phyloP scores from a whole-genome alignment of 2,888 invertebrate genomes.

The Phengaris arion region DNA sequence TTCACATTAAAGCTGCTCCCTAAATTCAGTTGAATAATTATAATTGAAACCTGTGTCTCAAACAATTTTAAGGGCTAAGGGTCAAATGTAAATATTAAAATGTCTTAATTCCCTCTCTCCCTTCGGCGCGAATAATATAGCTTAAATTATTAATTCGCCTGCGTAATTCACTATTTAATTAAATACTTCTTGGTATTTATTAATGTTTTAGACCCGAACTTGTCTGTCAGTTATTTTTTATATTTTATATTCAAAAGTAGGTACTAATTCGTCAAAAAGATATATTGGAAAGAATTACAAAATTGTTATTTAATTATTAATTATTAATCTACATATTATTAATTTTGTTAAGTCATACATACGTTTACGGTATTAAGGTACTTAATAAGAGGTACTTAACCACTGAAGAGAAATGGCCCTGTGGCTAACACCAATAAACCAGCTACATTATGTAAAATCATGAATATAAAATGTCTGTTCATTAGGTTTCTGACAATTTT shows the following conservation, averaged over 20 bases:
- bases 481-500: too few relatives aligned
- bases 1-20: constrained; percentile 18
- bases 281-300: too few relatives aligned
- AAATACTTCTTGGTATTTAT: constrained; percentile 1
- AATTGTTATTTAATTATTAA: too few relatives aligned
- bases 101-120: constrained; percentile 18
- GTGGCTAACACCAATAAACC: too few relatives aligned
- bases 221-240: neutral
- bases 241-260: neutral
- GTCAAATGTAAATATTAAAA: constrained; percentile 29
- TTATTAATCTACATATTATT: too few relatives aligned
- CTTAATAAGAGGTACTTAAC: too few relatives aligned
- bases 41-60: constrained; percentile 27
- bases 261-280: too few relatives aligned
- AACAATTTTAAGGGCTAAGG: constrained; percentile 15
- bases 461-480: too few relatives aligned
- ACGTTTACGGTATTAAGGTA: too few relatives aligned
- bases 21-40: constrained; percentile 22
- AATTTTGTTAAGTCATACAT: too few relatives aligned
- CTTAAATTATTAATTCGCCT: constrained; percentile 22
- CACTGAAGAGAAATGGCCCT: too few relatives aligned
- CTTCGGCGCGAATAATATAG: constrained; percentile 20
- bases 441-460: too few relatives aligned
- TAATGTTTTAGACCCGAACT: neutral
- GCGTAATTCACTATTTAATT: constrained; percentile 24